Conservation (phyloP, 2,797 vertebrate genomes). For the Danio jaintianensis region DNA sequence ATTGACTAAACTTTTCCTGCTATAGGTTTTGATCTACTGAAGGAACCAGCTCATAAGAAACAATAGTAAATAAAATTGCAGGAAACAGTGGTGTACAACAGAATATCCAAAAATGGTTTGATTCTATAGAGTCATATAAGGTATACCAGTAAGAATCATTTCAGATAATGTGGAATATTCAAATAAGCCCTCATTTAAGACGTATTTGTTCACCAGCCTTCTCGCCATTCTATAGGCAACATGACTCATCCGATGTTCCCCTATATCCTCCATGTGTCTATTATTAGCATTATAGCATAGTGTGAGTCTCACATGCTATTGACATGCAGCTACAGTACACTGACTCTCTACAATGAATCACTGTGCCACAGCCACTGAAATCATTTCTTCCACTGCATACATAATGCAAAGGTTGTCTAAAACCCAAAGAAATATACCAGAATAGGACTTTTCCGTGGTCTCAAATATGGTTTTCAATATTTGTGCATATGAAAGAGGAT, state of each 20-base stretch:
- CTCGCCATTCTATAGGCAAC: not conserved
- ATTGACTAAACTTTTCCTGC: not conserved
- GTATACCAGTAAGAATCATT: conserved; percentile 24
- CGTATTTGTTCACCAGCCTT: not conserved
- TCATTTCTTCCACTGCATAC: conserved; percentile 19
- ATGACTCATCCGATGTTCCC: conserved; percentile 7
- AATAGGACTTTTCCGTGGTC: conserved; percentile 5
- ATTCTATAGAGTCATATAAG: not conserved
- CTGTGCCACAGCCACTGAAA: conserved; percentile 31
- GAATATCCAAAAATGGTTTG: not conserved
- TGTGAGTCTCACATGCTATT: not conserved
- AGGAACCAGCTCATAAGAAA: not conserved
- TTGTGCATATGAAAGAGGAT: not conserved
- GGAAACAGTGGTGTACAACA: not conserved
- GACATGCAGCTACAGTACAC: not conserved
- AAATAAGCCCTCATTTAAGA: conserved; percentile 2
- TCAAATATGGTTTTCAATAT: conserved; percentile 13
- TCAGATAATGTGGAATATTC: conserved; percentile 34
- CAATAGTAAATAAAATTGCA: not conserved
- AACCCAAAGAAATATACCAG: conserved; percentile 18
- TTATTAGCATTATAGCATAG: conserved; percentile 1
- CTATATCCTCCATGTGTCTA: not conserved
- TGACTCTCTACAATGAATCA: conserved; percentile 16
- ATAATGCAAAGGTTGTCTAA: conserved; percentile 22
- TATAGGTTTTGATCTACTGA: not conserved